phyloP scores from a whole-genome alignment of 1,140 invertebrate species.

The Carposina sasakii region DNA sequence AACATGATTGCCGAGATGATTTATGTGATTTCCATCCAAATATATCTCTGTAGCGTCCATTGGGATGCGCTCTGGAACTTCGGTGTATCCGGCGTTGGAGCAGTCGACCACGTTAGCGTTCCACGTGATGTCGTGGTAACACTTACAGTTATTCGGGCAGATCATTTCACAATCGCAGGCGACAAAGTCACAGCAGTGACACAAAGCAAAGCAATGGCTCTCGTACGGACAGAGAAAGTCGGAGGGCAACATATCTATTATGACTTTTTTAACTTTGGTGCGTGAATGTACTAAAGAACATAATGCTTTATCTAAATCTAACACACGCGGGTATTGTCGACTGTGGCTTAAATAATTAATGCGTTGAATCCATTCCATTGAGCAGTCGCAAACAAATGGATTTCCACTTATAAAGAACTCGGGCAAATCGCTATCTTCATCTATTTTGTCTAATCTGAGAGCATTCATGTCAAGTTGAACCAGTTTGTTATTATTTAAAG shows the following conservation, averaged over 20 bases:
- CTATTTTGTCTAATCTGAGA: constrained; percentile 78
- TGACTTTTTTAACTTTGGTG: constrained; percentile 78
- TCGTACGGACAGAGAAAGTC: constrained; percentile 91
- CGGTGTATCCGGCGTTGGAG: constrained; percentile 80
- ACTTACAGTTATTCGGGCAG: constrained; percentile 88
- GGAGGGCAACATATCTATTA: constrained; percentile 84
- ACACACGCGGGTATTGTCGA: constrained; percentile 86
- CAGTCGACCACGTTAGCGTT: constrained; percentile 93
- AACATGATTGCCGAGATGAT: constrained; percentile 85
- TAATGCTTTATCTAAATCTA: constrained; percentile 87
- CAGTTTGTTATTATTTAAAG: constrained; percentile 84
- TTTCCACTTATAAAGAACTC: constrained; percentile 87
- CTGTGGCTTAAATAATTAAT: constrained; percentile 81
- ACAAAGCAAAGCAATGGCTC: constrained; percentile 90
- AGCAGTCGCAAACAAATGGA: constrained; percentile 87
- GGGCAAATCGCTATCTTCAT: constrained; percentile 77
- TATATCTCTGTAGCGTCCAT: constrained; percentile 94
- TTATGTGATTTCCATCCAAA: constrained; percentile 88
- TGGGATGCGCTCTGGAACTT: constrained; percentile 84
- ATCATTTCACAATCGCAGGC: constrained; percentile 95
- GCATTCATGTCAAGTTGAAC: constrained; percentile 81
- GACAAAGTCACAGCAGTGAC: constrained; percentile 93
- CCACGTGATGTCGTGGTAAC: constrained; percentile 94
- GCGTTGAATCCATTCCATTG: constrained; percentile 88
- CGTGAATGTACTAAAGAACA: constrained; percentile 87